phyloP scores from a whole-genome alignment of 2,888 invertebrate species.

The Coelinius sp. region DNA sequence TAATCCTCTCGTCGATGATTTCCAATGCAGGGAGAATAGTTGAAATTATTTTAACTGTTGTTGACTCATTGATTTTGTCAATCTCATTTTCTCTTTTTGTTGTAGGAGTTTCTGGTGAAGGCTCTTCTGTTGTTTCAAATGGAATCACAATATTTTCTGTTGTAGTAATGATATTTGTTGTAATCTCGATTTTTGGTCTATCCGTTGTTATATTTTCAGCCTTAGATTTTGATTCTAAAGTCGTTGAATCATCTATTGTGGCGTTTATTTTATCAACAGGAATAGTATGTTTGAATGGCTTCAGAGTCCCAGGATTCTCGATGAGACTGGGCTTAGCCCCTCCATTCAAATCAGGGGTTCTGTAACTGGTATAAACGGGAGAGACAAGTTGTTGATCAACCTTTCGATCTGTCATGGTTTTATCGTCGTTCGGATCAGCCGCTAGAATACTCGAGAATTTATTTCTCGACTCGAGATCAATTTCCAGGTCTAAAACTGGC shows the following conservation, averaged over 20 bases:
- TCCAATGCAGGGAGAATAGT: not conserved
- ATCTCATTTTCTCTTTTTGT: not conserved
- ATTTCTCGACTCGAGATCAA: conserved; percentile 62
- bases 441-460: conserved; percentile 56
- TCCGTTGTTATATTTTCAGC: not conserved
- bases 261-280: conserved; percentile 66
- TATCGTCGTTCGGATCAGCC: conserved; percentile 39
- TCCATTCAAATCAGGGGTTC: conserved; percentile 64
- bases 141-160: not conserved
- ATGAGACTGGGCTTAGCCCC: conserved; percentile 60
- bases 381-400: conserved; percentile 40
- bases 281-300: conserved; percentile 67
- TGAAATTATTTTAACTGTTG: not conserved
- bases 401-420: conserved; percentile 50
- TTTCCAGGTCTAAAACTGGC: conserved; percentile 64
- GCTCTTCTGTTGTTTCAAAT: not conserved
- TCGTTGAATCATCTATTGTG: conserved; percentile 39
- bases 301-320: conserved; percentile 61
- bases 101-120: not conserved
- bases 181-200: not conserved
- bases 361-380: conserved; percentile 62
- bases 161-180: not conserved
- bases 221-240: not conserved
- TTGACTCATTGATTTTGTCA: not conserved
- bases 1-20: not conserved